Base-by-base conservation (phyloP, 2,888 invertebrate genomes). In the Alloplasta piceator region DNA sequence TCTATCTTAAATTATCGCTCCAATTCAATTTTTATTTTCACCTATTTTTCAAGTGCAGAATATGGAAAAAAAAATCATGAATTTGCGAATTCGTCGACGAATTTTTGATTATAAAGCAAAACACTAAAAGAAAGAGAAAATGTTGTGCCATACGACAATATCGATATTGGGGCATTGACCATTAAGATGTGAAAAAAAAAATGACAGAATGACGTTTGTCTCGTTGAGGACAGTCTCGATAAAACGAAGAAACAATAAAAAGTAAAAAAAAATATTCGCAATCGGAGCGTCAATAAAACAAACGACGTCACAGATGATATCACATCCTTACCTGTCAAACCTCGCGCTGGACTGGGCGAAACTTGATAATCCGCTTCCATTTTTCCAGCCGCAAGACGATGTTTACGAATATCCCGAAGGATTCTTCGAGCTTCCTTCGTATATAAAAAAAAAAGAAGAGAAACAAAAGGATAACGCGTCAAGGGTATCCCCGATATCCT, bases 351-450 rank as follows among this genome's bases (percentile, higher is more conserved):
- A 87, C 90, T 92, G 74, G 87, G 89, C 87, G 91, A 90, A 82
- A 91, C 89, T 87, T 92, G 91, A 87, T 91, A 92, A 86, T 91
- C 90, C 85, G 92, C 91, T 90, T 92, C 92, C 92, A 92, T 92
- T 86, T 89, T 82, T 48, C 16, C 38, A 67, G 63, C 46, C 39
- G n/a, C 12, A 36, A 61, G 52, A 70, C 78, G 70, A 43, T 38
- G 56, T 60, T 64, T 46, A 14, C 52, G 61, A 43, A 26, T 38
- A 73, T 67, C 72, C 78, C 14, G 67, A 78, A 75, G 12, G 5
- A 71, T 9, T 48, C 58, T 63, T 71, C 71, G 75, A 61, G 63
- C 68, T 41, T 38, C 36, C 46, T 14, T 12, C 4, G 52, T 4
- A 16, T 50, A 39, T 9, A 52, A 52, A 41, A 1, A 71, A 72